Evolutionary conservation across 2,113 vertebrate species (phyloP).

Genomic region (Perca fluviatilis): DNA sequence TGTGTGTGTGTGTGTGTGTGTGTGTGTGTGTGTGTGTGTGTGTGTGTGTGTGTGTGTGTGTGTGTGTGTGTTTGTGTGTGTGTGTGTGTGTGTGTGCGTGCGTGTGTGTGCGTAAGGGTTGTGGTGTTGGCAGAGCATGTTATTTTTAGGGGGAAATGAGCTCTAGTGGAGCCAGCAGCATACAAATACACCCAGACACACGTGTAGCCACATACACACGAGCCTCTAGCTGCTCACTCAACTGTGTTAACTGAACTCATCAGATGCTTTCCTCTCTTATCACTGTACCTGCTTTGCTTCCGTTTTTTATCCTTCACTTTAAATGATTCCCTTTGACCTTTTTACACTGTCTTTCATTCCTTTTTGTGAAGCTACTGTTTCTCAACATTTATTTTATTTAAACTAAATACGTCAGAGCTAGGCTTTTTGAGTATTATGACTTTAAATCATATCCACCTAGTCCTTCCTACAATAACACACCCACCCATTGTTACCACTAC

Average conservation of each 20-base stretch:
- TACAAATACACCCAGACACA: constrained; percentile 74
- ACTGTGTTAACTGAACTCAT: constrained; percentile 59
- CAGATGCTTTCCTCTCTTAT: constrained; percentile 15
- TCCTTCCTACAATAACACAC: background rate
- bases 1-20: constrained; percentile 34
- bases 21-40: constrained; percentile 45
- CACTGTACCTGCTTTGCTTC: background rate
- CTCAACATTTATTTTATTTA: constrained; percentile 18
- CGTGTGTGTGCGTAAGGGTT: constrained; percentile 52
- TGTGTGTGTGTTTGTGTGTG: constrained; percentile 46
- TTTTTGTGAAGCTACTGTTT: constrained; percentile 19
- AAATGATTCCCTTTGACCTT: background rate
- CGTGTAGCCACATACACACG: constrained; percentile 12
- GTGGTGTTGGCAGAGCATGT: constrained; percentile 77
- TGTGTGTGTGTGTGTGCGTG: constrained; percentile 19
- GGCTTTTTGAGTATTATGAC: constrained; percentile 42
- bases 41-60: constrained; percentile 16
- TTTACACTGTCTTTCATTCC: constrained; percentile 9
- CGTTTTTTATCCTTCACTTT: background rate
- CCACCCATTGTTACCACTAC: background rate
- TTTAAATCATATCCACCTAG: constrained; percentile 21
- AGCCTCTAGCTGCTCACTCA: constrained; percentile 5
- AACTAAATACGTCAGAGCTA: constrained; percentile 21
- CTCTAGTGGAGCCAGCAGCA: constrained; percentile 78
- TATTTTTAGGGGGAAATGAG: constrained; percentile 84